Percentiles rank a stretch among this genome's conserved stretches.
Conservation (phyloP, 2,888 invertebrate species). For the Villa cingulata region DNA sequence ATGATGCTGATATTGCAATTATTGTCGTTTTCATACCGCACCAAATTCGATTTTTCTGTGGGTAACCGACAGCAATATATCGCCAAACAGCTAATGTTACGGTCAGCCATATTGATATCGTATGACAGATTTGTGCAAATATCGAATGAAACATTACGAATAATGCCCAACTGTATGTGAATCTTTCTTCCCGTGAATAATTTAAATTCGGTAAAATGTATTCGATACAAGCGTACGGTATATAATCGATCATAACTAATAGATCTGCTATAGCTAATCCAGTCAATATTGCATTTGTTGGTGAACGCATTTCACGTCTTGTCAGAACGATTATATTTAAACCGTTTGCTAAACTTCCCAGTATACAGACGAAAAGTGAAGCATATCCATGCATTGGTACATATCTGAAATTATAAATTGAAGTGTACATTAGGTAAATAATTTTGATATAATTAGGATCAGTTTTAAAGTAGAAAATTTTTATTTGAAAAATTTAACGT, state of each 20-base stretch:
- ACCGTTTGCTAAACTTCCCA: slow-evolving; percentile 83
- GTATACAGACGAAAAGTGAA: slow-evolving; percentile 72
- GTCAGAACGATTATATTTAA: slow-evolving; percentile 84
- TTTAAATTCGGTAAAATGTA: slow-evolving; percentile 44
- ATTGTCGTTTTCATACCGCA: slow-evolving; percentile 69
- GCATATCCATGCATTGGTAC: slow-evolving; percentile 69
- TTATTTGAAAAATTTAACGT: background rate
- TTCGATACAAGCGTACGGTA: slow-evolving; percentile 75
- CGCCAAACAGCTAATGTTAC: slow-evolving; percentile 88
- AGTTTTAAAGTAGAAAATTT: background rate
- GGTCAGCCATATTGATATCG: slow-evolving; percentile 86
- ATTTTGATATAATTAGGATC: too few species aligned
- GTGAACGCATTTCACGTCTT: slow-evolving; percentile 77
- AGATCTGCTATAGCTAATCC: slow-evolving; percentile 84
- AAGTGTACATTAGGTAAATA: background rate
- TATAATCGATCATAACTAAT: slow-evolving; percentile 88
- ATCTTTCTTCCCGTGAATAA: slow-evolving; percentile 39
- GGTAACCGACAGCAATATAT: slow-evolving; percentile 71
- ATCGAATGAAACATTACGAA: slow-evolving; percentile 84
- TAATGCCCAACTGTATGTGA: slow-evolving; percentile 61
- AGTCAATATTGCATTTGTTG: slow-evolving; percentile 84
- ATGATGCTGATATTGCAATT: slow-evolving; percentile 61
- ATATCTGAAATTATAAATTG: slow-evolving; percentile 40
- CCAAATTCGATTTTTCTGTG: slow-evolving; percentile 66
- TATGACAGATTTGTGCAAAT: slow-evolving; percentile 77